Base-by-base conservation (phyloP, 2,888 invertebrate species). In the Drosophila lutescens region DNA sequence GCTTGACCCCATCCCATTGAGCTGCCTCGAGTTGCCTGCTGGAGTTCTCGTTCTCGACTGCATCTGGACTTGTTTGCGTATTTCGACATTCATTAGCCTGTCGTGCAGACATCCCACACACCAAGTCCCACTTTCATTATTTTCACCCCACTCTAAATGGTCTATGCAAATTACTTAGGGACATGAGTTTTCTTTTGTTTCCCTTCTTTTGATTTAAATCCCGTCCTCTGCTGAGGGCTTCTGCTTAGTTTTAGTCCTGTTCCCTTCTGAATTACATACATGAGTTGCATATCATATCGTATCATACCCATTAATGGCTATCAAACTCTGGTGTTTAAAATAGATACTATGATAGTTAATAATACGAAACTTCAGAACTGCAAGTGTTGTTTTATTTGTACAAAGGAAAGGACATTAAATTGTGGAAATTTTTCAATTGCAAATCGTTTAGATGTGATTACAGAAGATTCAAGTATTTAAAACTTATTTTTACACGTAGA, bases 11-110 rank as follows among this genome's bases (percentile, higher is more conserved):
- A 17, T 20, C 41, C 46, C 20, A n/a, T 7, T 20, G 34, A 17
- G 32, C 13, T 46, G 23, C 61, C 59, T 9, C 9, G 13, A 23
- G 38, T 32, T 40, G 53, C 46, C 46, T 9, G 9, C 34, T 9
- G 34, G 34, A 26, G 34, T 34, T 13, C 12, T 10, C 34, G n/a
- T 36, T 8, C 30, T 30, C 30, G 30, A 2, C 30, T 53, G 67
- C 44, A 54, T 20, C 41, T 41, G 40, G 20, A 34, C 47, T 20
- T 62, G 62, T 49, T 63, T 62, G 26, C 49, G 62, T 65, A 23
- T 54, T 75, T 75, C 77, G 63, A 69, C 81, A 89, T 81, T 85
- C 85, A 85, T 89, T 89, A 88, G 88, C 89, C 70, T 54, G 54
- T 26, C 61, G 44, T 17, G 23, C 44, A 47, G 43, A 23, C 43